A percentile compares a stretch with the other conserved stretches of the same genome.
Evolutionary conservation across 2,113 vertebrate genomes (phyloP).

Genomic region (Sander lucioperca): DNA sequence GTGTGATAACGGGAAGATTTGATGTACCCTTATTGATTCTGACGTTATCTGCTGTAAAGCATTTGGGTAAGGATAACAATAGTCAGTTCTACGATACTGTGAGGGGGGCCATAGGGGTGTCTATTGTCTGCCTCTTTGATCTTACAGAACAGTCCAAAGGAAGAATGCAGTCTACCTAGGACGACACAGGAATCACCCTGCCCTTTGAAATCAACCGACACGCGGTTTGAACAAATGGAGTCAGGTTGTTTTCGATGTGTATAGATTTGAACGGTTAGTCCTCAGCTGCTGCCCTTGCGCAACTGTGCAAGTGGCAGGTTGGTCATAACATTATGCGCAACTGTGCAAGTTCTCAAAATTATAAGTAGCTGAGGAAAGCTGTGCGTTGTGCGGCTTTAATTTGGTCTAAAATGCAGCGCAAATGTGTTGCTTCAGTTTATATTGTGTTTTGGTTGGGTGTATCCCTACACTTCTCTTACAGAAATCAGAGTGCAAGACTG

Average conservation of each 20-base stretch:
- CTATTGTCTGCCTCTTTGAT: constrained; percentile 76
- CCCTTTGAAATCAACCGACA: constrained; percentile 69
- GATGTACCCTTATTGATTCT: constrained; percentile 68
- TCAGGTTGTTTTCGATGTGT: constrained; percentile 59
- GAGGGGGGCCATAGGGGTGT: constrained; percentile 70
- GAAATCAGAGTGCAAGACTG: constrained; percentile 74
- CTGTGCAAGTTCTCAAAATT: constrained; percentile 66
- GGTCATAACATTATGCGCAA: constrained; percentile 59
- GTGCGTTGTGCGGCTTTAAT: constrained; percentile 80
- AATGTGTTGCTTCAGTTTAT: constrained; percentile 68
- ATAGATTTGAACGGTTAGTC: constrained; percentile 10
- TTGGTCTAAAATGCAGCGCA: constrained; percentile 67
- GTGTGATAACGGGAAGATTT: constrained; percentile 77
- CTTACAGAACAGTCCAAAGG: constrained; percentile 81
- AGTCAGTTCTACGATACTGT: constrained; percentile 74
- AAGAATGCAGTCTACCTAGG: constrained; percentile 74
- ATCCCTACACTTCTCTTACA: constrained; percentile 81
- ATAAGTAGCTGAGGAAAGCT: constrained; percentile 73
- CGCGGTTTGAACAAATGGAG: constrained; percentile 65
- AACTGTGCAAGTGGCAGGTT: constrained; percentile 80
- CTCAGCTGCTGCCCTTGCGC: constrained; percentile 78
- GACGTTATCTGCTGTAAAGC: constrained; percentile 79
- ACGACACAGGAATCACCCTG: constrained; percentile 73
- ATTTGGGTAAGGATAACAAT: constrained; percentile 77
- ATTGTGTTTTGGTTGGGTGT: constrained; percentile 69